Evolutionary conservation across 1,140 invertebrate genomes (phyloP).

Genomic region (Drosophila watanabei): DNA sequence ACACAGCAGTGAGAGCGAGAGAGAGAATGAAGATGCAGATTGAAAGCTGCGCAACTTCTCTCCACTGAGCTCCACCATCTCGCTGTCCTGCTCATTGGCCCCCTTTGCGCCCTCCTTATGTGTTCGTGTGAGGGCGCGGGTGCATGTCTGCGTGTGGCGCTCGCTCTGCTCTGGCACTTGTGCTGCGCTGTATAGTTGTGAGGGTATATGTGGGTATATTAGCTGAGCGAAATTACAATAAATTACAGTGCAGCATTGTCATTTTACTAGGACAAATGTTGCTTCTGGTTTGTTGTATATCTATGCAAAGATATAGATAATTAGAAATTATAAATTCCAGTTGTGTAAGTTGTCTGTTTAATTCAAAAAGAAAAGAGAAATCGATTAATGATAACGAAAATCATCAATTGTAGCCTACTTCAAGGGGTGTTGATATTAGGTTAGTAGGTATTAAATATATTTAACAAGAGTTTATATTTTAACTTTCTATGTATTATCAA

Average conservation of each 20-base stretch:
- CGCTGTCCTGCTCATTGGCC: conserved; percentile 17
- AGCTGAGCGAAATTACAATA: neutral
- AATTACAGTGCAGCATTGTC: neutral
- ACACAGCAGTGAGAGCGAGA: conserved; percentile 5
- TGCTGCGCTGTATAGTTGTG: conserved; percentile 14
- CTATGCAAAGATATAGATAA: too few species aligned
- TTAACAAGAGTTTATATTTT: neutral
- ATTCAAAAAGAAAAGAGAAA: neutral
- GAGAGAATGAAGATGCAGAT: conserved; percentile 22
- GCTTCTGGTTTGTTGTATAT: too few species aligned
- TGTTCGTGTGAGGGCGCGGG: conserved; percentile 32
- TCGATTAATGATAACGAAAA: neutral
- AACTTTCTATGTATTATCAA: too few species aligned
- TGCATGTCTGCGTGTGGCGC: conserved; percentile 73
- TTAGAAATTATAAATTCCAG: too few species aligned
- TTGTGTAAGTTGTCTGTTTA: neutral
- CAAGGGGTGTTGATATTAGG: neutral
- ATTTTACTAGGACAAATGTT: neutral
- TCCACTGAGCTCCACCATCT: conserved; percentile 28
- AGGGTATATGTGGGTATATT: neutral
- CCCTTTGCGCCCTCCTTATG: neutral
- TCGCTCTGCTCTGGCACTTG: conserved; percentile 73
- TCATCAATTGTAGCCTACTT: neutral
- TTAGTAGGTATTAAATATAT: neutral
- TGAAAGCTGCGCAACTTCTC: conserved; percentile 31